Evolutionary conservation across 2,797 vertebrate species (phyloP).

Genomic region (Salarias fasciatus): DNA sequence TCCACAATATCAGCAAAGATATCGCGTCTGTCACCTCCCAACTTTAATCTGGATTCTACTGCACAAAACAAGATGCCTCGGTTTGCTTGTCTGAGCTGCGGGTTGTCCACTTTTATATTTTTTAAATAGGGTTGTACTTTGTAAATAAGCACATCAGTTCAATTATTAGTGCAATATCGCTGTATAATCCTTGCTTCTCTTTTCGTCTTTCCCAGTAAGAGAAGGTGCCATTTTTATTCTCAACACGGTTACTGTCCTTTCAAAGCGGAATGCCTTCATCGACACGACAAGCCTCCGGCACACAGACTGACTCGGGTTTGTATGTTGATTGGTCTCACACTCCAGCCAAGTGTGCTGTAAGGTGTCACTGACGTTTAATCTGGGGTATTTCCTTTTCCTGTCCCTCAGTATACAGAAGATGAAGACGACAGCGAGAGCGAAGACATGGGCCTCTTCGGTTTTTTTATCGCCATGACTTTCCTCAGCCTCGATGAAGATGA

Average conservation of each 20-base stretch:
- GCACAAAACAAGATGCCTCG: no score
- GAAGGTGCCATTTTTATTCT: slow-evolving; percentile 85
- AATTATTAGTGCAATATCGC: not conserved
- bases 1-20: no score
- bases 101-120: no score
- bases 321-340: no score
- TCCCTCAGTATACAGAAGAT: slow-evolving; percentile 54
- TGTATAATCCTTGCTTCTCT: not conserved
- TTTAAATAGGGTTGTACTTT: no score
- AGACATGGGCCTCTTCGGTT: slow-evolving; percentile 72
- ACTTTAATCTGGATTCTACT: no score
- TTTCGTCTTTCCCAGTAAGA: slow-evolving; percentile 77
- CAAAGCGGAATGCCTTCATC: slow-evolving; percentile 89
- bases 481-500: slow-evolving; percentile 48
- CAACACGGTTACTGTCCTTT: slow-evolving; percentile 86
- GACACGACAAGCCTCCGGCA: slow-evolving; percentile 77
- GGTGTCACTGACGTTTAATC: no score
- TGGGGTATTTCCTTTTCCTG: no score
- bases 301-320: slow-evolving; percentile 55
- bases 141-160: no score
- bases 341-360: not conserved
- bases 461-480: slow-evolving; percentile 76
- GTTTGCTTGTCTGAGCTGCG: no score
- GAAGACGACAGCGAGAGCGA: slow-evolving; percentile 66
- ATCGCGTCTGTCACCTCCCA: no score